Percentiles rank a stretch among this genome's conserved stretches.
phyloP scores from a whole-genome alignment of 2,888 invertebrate species.

The Silvanus unidentatus region DNA sequence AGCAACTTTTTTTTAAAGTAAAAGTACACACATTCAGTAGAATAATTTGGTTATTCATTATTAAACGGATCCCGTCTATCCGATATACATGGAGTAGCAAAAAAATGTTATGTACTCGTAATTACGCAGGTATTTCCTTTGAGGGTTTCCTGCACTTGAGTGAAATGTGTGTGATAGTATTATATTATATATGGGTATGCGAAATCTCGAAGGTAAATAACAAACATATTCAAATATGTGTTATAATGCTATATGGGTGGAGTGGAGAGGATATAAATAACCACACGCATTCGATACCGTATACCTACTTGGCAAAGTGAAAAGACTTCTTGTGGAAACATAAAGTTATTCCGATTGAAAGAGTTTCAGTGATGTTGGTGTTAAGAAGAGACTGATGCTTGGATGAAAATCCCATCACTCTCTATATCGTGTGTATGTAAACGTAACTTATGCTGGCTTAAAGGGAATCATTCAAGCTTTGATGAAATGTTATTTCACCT shows the following conservation, averaged over 20 bases:
- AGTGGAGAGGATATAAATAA: not conserved
- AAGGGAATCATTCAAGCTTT: too few species aligned
- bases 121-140: too few species aligned
- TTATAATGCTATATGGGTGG: too few species aligned
- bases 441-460: too few species aligned
- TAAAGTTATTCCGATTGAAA: slow-evolving; percentile 31
- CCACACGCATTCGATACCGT: slow-evolving; percentile 6
- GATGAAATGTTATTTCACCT: too few species aligned
- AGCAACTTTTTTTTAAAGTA: slow-evolving; percentile 1
- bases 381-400: slow-evolving; percentile 13
- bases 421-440: not conserved
- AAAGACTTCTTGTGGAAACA: slow-evolving; percentile 23
- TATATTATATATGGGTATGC: too few species aligned
- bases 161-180: not conserved
- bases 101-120: too few species aligned
- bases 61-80: not conserved
- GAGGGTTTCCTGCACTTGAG: too few species aligned
- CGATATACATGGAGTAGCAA: too few species aligned
- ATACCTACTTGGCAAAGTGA: slow-evolving; percentile 16
- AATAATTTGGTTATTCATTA: not conserved
- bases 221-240: not conserved
- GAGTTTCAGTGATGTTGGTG: slow-evolving; percentile 18
- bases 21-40: not conserved
- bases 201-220: too few species aligned
- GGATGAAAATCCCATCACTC: slow-evolving; percentile 10